A percentile compares a stretch with the other conserved stretches of the same genome.
These are phyloP conservation scores for human (Homo sapiens) DNA, from an alignment of 2,113 vertebrate species.

Conservation along the genomic window GRCh38 chr3:67271001-67271500, in stretches of 20 bases:
- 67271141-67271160: neutral
- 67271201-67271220: neutral
- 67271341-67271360: neutral
- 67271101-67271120: neutral
- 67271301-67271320: neutral
- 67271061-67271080: neutral
- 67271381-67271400: neutral
- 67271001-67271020: neutral
- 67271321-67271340: neutral
- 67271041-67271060: neutral
- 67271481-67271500: neutral
- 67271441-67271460: neutral
- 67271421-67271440: neutral
- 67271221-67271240: neutral
- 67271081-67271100: neutral
- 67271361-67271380: too few species aligned
- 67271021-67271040: constrained; percentile 4
- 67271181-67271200: neutral
- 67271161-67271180: neutral
- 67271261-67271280: neutral
- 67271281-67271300: neutral
- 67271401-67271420: neutral
- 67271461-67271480: neutral
- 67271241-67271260: neutral
- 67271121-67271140: neutral